phyloP scores from a whole-genome alignment of 1,140 invertebrate species.

The Scaptodrosophila lebanonensis region DNA sequence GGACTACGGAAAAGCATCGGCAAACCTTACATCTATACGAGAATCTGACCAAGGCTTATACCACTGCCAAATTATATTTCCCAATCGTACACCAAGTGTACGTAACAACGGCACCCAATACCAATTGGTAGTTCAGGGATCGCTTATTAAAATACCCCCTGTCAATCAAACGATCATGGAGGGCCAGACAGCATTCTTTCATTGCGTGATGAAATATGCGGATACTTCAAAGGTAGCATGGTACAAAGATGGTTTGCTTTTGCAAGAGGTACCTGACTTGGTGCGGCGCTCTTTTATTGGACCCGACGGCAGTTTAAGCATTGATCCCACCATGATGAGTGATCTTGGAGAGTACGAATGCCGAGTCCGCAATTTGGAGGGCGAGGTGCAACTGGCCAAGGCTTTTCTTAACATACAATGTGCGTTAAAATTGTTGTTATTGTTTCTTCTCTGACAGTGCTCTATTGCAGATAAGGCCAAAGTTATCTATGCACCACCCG shows the following conservation, averaged over 20 bases:
- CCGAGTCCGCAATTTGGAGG: slow-evolving; percentile 87
- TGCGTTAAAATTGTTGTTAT: slow-evolving; percentile 78
- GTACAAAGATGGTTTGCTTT: slow-evolving; percentile 83
- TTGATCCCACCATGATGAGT: slow-evolving; percentile 85
- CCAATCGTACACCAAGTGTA: slow-evolving; percentile 88
- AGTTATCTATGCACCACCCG: slow-evolving; percentile 91
- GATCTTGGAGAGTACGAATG: slow-evolving; percentile 95
- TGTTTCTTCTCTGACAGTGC: slow-evolving; percentile 42
- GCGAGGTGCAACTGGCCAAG: slow-evolving; percentile 88
- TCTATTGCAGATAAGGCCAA: slow-evolving; percentile 89
- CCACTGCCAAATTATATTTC: slow-evolving; percentile 92
- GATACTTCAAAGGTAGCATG: slow-evolving; percentile 82
- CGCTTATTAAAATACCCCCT: slow-evolving; percentile 82
- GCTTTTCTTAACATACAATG: slow-evolving; percentile 97
- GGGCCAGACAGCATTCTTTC: slow-evolving; percentile 88
- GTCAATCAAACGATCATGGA: slow-evolving; percentile 93
- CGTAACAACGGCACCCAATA: slow-evolving; percentile 93
- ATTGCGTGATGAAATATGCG: slow-evolving; percentile 86
- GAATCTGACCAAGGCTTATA: slow-evolving; percentile 95
- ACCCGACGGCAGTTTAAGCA: slow-evolving; percentile 86
- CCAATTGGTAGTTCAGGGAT: slow-evolving; percentile 87
- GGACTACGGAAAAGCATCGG: slow-evolving; percentile 86
- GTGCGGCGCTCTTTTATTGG: slow-evolving; percentile 80
- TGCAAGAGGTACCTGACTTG: slow-evolving; percentile 82
- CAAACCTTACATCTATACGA: slow-evolving; percentile 92